phyloP scores from a whole-genome alignment of 2,888 invertebrate species.

The Zeuzera pyrina region DNA sequence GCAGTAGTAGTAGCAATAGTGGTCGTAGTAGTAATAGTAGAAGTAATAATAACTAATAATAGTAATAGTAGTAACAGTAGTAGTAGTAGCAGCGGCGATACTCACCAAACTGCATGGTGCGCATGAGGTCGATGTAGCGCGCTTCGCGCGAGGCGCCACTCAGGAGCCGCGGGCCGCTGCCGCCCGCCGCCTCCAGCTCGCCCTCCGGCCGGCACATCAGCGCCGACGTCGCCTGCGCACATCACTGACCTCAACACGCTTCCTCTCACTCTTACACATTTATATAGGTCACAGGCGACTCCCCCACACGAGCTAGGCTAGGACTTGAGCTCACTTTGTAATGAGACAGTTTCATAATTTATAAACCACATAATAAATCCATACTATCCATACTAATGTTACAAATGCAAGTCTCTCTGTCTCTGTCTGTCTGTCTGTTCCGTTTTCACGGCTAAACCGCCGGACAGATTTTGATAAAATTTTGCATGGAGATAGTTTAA shows the following conservation, averaged over 20 bases:
- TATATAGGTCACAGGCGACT: too few species aligned
- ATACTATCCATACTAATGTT: too few species aligned
- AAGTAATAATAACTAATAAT: too few species aligned
- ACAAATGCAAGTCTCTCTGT: too few species aligned
- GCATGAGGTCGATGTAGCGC: slow-evolving; percentile 90
- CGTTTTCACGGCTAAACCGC: too few species aligned
- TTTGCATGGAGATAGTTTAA: too few species aligned
- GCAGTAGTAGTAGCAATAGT: too few species aligned
- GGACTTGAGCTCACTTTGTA: background rate
- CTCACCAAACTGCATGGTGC: slow-evolving; percentile 89
- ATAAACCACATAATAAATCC: background rate
- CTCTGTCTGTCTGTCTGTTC: too few species aligned
- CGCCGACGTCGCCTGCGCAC: slow-evolving; percentile 52
- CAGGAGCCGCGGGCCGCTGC: slow-evolving; percentile 34
- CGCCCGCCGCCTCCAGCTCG: slow-evolving; percentile 44
- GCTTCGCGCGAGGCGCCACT: slow-evolving; percentile 52
- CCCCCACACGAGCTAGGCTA: background rate
- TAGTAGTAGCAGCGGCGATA: too few species aligned
- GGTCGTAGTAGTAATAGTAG: too few species aligned
- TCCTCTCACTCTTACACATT: background rate
- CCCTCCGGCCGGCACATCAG: slow-evolving; percentile 50
- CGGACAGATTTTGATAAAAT: too few species aligned
- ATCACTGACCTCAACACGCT: background rate
- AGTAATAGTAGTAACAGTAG: too few species aligned
- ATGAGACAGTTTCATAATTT: background rate